These are phyloP conservation scores for Felis chaus DNA, from an alignment of 2,113 vertebrate species.

Conservation along the genomic window DNA sequence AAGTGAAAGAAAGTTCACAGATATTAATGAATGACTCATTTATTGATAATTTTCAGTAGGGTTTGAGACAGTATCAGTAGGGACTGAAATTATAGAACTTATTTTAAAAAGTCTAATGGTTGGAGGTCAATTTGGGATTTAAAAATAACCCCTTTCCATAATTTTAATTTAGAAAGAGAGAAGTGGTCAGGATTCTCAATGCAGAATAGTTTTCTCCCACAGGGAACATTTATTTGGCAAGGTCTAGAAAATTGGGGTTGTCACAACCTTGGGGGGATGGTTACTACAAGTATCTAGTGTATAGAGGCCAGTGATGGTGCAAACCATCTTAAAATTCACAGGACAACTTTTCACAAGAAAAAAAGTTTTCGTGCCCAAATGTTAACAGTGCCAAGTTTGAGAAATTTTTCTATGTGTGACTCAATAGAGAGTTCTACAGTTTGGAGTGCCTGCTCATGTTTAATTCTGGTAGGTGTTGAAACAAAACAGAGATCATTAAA, in stretches of 20 bases:
- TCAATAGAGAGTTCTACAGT: not conserved
- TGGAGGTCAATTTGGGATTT: not conserved
- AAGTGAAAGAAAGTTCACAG: not conserved
- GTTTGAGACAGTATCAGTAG: not conserved
- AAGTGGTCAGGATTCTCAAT: not conserved
- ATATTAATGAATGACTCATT: constrained; percentile 6
- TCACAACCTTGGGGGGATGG: not conserved
- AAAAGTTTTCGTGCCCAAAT: not conserved
- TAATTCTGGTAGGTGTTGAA: not conserved
- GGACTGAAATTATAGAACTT: not conserved
- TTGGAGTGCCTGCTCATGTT: not conserved
- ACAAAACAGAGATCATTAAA: not conserved
- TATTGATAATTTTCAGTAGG: not conserved
- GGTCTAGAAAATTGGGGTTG: not conserved
- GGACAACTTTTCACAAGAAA: not conserved
- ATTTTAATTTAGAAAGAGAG: not conserved
- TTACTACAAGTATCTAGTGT: not conserved
- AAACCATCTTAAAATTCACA: not conserved
- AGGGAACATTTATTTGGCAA: not conserved
- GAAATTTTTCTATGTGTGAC: not conserved
- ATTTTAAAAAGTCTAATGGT: not conserved
- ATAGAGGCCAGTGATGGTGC: not conserved
- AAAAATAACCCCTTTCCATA: not conserved
- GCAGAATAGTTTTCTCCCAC: not conserved
- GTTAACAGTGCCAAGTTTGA: not conserved